Conservation (phyloP, 2,888 invertebrate species). For the Hartigia nigra region DNA sequence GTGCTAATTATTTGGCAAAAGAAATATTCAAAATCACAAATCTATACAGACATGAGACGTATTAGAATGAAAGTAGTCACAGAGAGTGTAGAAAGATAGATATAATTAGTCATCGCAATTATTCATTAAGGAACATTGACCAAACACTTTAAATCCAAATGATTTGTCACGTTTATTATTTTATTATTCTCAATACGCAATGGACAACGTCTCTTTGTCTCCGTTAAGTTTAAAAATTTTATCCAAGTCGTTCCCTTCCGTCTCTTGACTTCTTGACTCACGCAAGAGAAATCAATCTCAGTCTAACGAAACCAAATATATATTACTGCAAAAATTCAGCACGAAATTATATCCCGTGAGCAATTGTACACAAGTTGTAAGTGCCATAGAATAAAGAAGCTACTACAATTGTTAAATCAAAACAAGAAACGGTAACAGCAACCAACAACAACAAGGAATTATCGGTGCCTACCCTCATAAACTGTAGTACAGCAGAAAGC, state of each 20-base stretch:
- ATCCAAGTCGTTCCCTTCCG: not conserved
- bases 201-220: not conserved
- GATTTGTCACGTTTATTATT: not conserved
- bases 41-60: not conserved
- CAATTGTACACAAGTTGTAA: conserved; percentile 33
- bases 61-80: not conserved
- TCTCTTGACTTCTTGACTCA: not conserved
- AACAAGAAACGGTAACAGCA: conserved; percentile 5
- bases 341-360: conserved; percentile 8
- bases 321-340: not conserved
- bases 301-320: not conserved
- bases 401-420: conserved; percentile 28
- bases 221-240: not conserved
- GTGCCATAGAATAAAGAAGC: conserved; percentile 31
- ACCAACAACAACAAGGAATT: conserved; percentile 1
- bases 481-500: not conserved
- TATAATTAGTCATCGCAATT: not conserved
- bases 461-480: not conserved
- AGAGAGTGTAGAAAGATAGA: not conserved
- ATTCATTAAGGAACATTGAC: not conserved
- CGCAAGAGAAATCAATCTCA: not conserved
- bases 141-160: not conserved
- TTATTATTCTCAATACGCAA: not conserved
- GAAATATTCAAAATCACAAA: not conserved
- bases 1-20: not conserved